Percentiles rank a stretch among this genome's conserved stretches.
These are phyloP conservation scores for Ranitomeya variabilis DNA, from an alignment of 2,113 vertebrate genomes.

Conservation along the genomic window DNA sequence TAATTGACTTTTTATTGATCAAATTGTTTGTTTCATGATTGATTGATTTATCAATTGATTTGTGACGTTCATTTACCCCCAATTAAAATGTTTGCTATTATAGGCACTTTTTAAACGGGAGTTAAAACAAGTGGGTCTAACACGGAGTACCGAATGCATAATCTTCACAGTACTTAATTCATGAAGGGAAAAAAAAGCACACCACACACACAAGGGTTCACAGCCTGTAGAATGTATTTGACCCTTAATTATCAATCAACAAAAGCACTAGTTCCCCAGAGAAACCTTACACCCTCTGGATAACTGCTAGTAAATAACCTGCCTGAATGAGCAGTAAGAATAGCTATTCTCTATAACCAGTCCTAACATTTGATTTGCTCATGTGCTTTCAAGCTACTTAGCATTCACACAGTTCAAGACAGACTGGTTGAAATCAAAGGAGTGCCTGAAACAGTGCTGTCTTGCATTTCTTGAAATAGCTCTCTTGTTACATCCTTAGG, in stretches of 20 bases:
- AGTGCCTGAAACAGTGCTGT: conserved; percentile 47
- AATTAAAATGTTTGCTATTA: background rate
- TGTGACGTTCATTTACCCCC: background rate
- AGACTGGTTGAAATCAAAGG: conserved; percentile 56
- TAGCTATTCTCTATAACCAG: conserved; percentile 58
- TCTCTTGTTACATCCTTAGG: conserved; percentile 38
- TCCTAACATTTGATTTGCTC: conserved; percentile 58
- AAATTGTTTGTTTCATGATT: no score
- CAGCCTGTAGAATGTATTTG: conserved; percentile 63
- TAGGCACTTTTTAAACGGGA: conserved; percentile 60
- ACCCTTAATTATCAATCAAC: conserved; percentile 61
- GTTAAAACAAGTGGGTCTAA: conserved; percentile 49
- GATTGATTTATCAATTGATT: background rate
- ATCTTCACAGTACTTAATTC: conserved; percentile 41
- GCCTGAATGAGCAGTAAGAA: conserved; percentile 58
- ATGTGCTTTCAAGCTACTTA: conserved; percentile 59
- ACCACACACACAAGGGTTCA: conserved; percentile 49
- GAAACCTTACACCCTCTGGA: conserved; percentile 58
- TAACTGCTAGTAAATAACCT: conserved; percentile 60
- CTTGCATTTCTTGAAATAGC: conserved; percentile 57
- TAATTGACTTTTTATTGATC: background rate
- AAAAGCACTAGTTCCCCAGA: conserved; percentile 54
- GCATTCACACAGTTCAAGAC: conserved; percentile 56
- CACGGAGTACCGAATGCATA: conserved; percentile 12
- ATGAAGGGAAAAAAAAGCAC: conserved; percentile 14